Conservation (phyloP, 2,888 invertebrate genomes). For the Hipparchia semele region DNA sequence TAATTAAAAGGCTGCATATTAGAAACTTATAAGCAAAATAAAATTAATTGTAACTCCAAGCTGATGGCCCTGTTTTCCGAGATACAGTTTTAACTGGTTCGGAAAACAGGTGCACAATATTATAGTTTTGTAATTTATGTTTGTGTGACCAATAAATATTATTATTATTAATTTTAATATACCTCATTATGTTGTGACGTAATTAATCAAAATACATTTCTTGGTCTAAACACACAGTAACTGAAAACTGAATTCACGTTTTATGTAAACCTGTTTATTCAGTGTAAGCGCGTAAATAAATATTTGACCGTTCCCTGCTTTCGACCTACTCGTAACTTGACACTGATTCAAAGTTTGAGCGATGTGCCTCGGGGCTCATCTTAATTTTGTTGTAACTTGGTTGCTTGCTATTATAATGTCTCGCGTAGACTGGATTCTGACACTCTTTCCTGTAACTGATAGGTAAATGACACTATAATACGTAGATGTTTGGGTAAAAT, state of each 20-base stretch:
- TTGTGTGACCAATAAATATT: too few relatives aligned
- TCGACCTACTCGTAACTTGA: constrained; percentile 47
- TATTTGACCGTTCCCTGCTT: constrained; percentile 29
- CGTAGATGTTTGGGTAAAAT: not conserved
- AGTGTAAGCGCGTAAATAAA: constrained; percentile 30
- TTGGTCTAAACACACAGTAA: not conserved
- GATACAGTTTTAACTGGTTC: too few relatives aligned
- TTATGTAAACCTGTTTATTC: constrained; percentile 2
- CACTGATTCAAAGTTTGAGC: constrained; percentile 57
- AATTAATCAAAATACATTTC: too few relatives aligned
- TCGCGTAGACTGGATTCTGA: constrained; percentile 53
- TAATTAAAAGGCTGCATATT: too few relatives aligned
- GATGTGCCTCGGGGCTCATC: constrained; percentile 57
- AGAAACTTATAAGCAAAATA: too few relatives aligned
- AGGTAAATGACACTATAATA: not conserved
- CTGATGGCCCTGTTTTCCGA: too few relatives aligned
- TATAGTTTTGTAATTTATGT: too few relatives aligned
- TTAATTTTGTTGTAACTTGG: constrained; percentile 59
- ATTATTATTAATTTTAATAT: too few relatives aligned
- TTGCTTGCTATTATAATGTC: constrained; percentile 66
- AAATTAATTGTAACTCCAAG: too few relatives aligned
- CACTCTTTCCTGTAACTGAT: not conserved
- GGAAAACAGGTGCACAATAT: too few relatives aligned
- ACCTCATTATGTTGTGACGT: too few relatives aligned
- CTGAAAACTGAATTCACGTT: not conserved